Evolutionary conservation across 1,140 invertebrate species (phyloP).

Genomic region (Hycleus cichorii): DNA sequence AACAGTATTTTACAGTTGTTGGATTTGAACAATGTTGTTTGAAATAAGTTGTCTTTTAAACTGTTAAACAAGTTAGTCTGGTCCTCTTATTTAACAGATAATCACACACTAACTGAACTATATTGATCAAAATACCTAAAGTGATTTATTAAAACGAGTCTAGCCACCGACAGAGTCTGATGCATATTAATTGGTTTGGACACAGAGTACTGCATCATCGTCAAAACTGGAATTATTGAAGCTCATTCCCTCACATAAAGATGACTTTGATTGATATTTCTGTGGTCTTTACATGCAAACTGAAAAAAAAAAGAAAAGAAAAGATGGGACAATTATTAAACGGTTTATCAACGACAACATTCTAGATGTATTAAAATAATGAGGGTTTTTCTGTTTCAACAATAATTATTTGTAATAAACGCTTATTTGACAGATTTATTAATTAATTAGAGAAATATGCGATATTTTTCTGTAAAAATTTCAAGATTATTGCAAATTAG

Average conservation of each 20-base stretch:
- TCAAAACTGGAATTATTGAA: not conserved
- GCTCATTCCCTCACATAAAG: not conserved
- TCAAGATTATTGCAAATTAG: too few relatives aligned
- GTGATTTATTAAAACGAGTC: constrained; percentile 15
- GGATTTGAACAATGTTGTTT: too few relatives aligned
- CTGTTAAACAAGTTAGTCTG: too few relatives aligned
- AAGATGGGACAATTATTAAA: not conserved
- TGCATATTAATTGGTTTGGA: constrained; percentile 14
- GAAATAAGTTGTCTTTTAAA: too few relatives aligned
- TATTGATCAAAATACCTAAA: constrained; percentile 12
- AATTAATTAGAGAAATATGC: too few relatives aligned
- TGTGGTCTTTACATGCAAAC: not conserved
- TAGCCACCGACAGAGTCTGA: constrained; percentile 2
- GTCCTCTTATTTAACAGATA: not conserved
- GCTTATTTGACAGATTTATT: too few relatives aligned
- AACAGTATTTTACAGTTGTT: too few relatives aligned
- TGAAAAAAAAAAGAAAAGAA: not conserved
- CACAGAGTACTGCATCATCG: constrained; percentile 12
- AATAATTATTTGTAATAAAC: too few relatives aligned
- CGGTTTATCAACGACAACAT: too few relatives aligned
- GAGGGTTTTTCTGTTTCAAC: too few relatives aligned
- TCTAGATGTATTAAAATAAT: too few relatives aligned
- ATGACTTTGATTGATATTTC: constrained; percentile 12
- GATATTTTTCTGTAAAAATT: too few relatives aligned
- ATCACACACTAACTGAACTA: constrained; percentile 9